A percentile compares a stretch with the other conserved stretches of the same genome.
Evolutionary conservation across 2,113 vertebrate species (phyloP).

Genomic region (Corynorhinus townsendii): DNA sequence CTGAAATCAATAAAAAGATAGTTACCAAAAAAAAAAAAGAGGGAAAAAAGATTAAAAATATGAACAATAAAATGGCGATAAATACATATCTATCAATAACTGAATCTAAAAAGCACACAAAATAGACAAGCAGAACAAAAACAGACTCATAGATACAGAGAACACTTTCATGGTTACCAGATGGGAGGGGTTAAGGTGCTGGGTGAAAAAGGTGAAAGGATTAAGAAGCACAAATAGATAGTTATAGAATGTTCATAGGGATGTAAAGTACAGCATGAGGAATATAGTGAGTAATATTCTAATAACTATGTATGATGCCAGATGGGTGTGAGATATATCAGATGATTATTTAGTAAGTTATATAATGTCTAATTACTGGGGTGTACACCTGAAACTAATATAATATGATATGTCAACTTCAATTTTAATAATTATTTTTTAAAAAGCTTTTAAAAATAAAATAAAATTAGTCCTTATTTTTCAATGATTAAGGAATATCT

Average conservation of each 20-base stretch:
- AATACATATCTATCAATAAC: not conserved
- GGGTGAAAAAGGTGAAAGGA: not conserved
- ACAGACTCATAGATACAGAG: not conserved
- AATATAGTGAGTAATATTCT: not conserved
- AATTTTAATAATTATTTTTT: not conserved
- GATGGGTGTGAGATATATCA: not conserved
- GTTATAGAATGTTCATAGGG: not conserved
- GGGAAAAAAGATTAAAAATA: not conserved
- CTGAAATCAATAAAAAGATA: no score
- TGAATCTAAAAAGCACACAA: not conserved
- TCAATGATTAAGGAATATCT: not conserved
- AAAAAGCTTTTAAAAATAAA: not conserved
- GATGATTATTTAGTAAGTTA: not conserved
- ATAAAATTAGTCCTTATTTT: not conserved
- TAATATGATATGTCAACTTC: not conserved
- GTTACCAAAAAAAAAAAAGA: no score
- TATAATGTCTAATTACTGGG: not conserved
- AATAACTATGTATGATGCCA: not conserved
- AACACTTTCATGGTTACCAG: not conserved
- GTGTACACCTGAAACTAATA: not conserved
- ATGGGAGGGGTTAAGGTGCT: not conserved
- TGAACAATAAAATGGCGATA: not conserved
- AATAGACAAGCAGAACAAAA: not conserved
- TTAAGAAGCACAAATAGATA: not conserved
- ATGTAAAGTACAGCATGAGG: no score